Evolutionary conservation across 2,888 invertebrate genomes (phyloP).

Genomic region (Serrognathus titanus): DNA sequence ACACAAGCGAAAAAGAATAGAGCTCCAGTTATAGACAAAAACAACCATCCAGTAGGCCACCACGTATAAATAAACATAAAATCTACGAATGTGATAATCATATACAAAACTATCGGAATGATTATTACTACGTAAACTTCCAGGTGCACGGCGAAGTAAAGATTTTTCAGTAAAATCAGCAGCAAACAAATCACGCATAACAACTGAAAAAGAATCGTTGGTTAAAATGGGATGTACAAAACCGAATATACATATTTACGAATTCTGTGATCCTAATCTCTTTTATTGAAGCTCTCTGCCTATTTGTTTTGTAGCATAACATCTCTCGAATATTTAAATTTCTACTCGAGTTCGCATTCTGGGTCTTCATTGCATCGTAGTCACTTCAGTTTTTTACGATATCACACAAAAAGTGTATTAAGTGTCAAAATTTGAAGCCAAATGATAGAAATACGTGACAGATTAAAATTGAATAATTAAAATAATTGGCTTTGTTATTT

Average conservation of each 20-base stretch:
- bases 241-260: conserved; percentile 15
- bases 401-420: too few relatives aligned
- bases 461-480: too few relatives aligned
- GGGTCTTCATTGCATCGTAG: too few relatives aligned
- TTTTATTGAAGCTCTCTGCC: conserved; percentile 14
- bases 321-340: too few relatives aligned
- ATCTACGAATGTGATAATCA: conserved; percentile 21
- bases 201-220: conserved; percentile 20
- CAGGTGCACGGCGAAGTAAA: too few relatives aligned
- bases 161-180: conserved; percentile 6
- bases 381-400: too few relatives aligned
- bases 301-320: conserved; percentile 13
- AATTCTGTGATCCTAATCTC: conserved; percentile 20
- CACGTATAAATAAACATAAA: conserved; percentile 14
- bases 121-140: too few relatives aligned
- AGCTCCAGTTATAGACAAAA: conserved; percentile 21
- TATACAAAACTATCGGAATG: not conserved
- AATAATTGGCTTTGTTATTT: too few relatives aligned
- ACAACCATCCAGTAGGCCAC: conserved; percentile 26
- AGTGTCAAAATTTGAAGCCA: too few relatives aligned
- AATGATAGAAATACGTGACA: too few relatives aligned
- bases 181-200: conserved; percentile 20
- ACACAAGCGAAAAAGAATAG: conserved; percentile 20
- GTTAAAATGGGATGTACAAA: not conserved
- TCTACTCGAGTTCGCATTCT: too few relatives aligned